Evolutionary conservation across 2,888 invertebrate species (phyloP), one percentile per base, ranked within the genome.

Genomic region (Mycalesis mineus): DNA sequence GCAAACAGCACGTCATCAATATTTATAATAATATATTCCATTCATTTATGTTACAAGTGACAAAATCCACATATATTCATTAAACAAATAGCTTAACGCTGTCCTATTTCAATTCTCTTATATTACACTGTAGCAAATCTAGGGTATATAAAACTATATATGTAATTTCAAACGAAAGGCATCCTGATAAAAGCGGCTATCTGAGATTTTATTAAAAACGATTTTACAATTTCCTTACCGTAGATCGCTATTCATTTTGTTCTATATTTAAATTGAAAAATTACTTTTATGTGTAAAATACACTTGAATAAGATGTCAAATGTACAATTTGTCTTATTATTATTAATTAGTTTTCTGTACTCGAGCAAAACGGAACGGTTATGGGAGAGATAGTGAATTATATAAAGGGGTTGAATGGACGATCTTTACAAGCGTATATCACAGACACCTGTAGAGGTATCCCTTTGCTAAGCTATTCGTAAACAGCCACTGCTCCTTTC

Each of bases 351-450:
- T 53, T 57, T 47, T 55, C 58, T 63, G 55, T 63, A 51, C 47
- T 65, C 60, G 60, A 61, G 64, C 65, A 55, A 61, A 65, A 60
- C 61, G 65, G 56, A 64, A 64, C 64, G 59, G 58, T 60, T 54
- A 58, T 59, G 60, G 58, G 58, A 57, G 56, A 50, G 48, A 56
- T 57, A 60, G 60, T 55, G 63, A 55, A 52, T 47, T 65, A 68
- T 58, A 59, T 65, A 62, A 64, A 64, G 28, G 65, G 67, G 68
- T 65, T 68, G 65, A 66, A 79, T 88, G 88, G 88, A 88, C 88
- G 88, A 85, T 84, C 75, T 73, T 81, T 81, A 80, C 80, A 88
- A 89, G 88, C 88, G 88, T 87, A 87, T 88, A 86, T 87, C 84
- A 85, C 86, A 80, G 82, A 78, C 77, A 80, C 83, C 79, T 58